Percentiles rank a stretch among this genome's conserved stretches.
These are phyloP conservation scores for Falco cherrug DNA, from an alignment of 2,797 vertebrate genomes.

Conservation along the genomic window DNA sequence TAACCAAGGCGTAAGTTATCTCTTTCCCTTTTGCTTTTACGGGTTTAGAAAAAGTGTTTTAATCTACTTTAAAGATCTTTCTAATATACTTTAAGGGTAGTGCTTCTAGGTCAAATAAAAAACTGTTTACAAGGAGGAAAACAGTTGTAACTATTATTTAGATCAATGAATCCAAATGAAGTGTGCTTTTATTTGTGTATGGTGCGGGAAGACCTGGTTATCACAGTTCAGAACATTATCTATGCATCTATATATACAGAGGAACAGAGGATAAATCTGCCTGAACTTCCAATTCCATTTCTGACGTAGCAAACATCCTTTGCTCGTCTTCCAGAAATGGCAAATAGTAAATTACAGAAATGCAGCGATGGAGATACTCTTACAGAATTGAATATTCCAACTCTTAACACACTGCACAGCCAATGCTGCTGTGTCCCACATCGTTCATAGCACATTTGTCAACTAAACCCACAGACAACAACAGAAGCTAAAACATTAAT, in stretches of 20 bases:
- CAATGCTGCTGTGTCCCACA: not conserved
- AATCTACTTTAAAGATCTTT: not conserved
- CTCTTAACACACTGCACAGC: not conserved
- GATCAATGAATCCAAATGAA: not conserved
- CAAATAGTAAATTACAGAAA: not conserved
- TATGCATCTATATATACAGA: not conserved
- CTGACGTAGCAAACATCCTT: not conserved
- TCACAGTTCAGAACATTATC: not conserved
- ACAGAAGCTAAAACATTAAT: not conserved
- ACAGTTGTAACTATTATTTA: not conserved
- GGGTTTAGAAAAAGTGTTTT: not conserved
- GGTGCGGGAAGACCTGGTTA: not conserved
- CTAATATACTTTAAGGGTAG: not conserved
- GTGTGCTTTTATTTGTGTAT: not conserved
- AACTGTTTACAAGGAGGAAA: not conserved
- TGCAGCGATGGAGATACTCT: not conserved
- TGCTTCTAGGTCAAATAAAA: not conserved
- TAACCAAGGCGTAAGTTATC: not conserved
- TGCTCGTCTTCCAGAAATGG: not conserved
- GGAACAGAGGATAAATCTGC: not conserved
- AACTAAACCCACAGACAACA: not conserved
- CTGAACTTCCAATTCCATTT: not conserved
- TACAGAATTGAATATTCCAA: not conserved
- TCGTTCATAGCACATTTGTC: not conserved
- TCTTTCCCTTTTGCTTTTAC: not conserved